Evolutionary conservation across 2,888 invertebrate species (phyloP).

Genomic region (Graphium colonna): DNA sequence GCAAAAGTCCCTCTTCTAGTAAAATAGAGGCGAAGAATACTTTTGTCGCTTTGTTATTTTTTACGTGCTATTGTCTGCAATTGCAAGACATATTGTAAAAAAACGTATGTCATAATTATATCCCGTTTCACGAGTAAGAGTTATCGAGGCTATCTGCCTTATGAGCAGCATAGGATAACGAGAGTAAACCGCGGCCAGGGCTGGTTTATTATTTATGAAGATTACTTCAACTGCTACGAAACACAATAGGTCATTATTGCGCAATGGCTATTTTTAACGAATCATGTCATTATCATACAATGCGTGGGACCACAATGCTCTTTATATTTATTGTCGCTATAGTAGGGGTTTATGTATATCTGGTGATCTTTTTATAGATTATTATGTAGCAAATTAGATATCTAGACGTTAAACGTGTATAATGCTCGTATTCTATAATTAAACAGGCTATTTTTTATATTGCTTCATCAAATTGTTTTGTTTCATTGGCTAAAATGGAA

Average conservation of each 20-base stretch:
- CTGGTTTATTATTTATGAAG: too few relatives aligned
- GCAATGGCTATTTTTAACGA: not conserved
- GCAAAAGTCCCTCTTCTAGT: too few relatives aligned
- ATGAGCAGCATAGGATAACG: too few relatives aligned
- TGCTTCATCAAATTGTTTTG: constrained; percentile 11
- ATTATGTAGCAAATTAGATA: not conserved
- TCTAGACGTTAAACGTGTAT: not conserved
- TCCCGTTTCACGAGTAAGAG: too few relatives aligned
- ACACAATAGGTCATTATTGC: constrained; percentile 3
- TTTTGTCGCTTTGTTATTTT: too few relatives aligned
- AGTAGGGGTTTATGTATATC: constrained; percentile 1
- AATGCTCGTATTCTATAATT: constrained; percentile 5
- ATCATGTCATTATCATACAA: not conserved
- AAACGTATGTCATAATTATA: too few relatives aligned
- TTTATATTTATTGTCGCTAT: not conserved
- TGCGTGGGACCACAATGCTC: not conserved
- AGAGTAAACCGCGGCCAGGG: too few relatives aligned
- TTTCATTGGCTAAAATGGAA: too few relatives aligned
- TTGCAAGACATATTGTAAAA: too few relatives aligned
- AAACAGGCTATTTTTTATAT: constrained; percentile 7
- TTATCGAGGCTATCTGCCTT: too few relatives aligned
- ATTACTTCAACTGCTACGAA: not conserved
- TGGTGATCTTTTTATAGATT: not conserved
- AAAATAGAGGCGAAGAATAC: too few relatives aligned
- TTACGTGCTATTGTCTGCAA: too few relatives aligned